Conservation (phyloP, 2,888 invertebrate genomes). For the Zygogramma bicolorata region DNA sequence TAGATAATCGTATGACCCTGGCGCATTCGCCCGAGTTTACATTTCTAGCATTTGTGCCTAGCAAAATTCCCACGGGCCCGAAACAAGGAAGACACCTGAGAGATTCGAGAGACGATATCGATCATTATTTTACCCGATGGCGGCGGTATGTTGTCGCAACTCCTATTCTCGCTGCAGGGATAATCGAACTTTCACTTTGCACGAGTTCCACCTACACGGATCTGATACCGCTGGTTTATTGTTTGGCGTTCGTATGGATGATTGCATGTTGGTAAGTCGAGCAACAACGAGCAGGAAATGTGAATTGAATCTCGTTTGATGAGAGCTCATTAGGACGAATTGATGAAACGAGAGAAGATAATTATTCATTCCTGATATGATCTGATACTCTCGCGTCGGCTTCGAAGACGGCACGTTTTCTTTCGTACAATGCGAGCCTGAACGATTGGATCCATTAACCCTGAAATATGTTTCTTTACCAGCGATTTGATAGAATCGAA, state of each 20-base stretch:
- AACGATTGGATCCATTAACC: not conserved
- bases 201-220: constrained; percentile 37
- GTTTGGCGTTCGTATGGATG: not conserved
- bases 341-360: not conserved
- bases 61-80: not conserved
- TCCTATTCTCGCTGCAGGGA: constrained; percentile 8
- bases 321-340: not conserved
- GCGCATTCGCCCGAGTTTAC: not conserved
- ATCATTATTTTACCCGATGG: not conserved
- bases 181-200: constrained; percentile 35
- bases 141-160: not conserved
- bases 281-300: constrained; percentile 1
- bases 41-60: not conserved
- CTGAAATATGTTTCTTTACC: not conserved
- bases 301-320: not conserved
- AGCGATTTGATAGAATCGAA: not conserved
- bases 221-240: not conserved
- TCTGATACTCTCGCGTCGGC: not conserved
- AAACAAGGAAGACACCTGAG: not conserved
- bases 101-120: not conserved
- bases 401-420: not conserved
- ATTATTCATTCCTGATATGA: not conserved
- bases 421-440: not conserved
- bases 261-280: not conserved
- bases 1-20: not conserved